A percentile compares a stretch with the other conserved stretches of the same genome.
phyloP scores from a whole-genome alignment of 1,140 invertebrate species.

The Lycorma delicatula region DNA sequence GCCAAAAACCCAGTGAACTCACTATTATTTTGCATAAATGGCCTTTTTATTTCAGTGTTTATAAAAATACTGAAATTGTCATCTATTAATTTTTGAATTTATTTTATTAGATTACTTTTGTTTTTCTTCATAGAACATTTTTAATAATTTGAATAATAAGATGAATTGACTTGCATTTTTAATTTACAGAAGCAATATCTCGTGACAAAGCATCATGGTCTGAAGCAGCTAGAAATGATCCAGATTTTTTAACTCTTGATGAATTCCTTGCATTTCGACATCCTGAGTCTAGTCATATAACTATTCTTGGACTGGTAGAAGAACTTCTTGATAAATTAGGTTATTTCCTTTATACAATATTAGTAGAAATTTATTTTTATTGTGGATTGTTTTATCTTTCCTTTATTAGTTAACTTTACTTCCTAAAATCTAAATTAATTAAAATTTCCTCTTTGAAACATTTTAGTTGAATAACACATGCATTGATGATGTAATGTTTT shows the following conservation, averaged over 20 bases:
- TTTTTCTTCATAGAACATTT: too few relatives aligned
- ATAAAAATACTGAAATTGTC: background rate
- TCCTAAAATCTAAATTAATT: too few relatives aligned
- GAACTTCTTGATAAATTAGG: constrained; percentile 67
- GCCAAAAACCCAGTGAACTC: too few relatives aligned
- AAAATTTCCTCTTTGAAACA: too few relatives aligned
- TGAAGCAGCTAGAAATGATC: constrained; percentile 63
- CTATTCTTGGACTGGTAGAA: constrained; percentile 61
- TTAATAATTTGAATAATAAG: too few relatives aligned
- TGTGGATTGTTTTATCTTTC: background rate
- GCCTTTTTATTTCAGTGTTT: too few relatives aligned
- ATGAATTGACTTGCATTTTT: constrained; percentile 7
- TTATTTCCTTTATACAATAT: constrained; percentile 36
- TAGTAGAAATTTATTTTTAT: constrained; percentile 2
- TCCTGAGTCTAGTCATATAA: constrained; percentile 68
- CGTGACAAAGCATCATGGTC: constrained; percentile 69
- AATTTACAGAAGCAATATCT: constrained; percentile 53
- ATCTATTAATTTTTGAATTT: background rate
- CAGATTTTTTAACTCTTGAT: constrained; percentile 61
- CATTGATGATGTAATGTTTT: too few relatives aligned
- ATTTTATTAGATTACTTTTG: background rate
- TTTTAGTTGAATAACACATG: too few relatives aligned
- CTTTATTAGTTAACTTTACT: constrained; percentile 2
- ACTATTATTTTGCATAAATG: too few relatives aligned
- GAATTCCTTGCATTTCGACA: constrained; percentile 75